A percentile compares a stretch with the other conserved stretches of the same genome.
phyloP scores from a whole-genome alignment of 2,888 invertebrate species.

The Cartodere bifasciata region DNA sequence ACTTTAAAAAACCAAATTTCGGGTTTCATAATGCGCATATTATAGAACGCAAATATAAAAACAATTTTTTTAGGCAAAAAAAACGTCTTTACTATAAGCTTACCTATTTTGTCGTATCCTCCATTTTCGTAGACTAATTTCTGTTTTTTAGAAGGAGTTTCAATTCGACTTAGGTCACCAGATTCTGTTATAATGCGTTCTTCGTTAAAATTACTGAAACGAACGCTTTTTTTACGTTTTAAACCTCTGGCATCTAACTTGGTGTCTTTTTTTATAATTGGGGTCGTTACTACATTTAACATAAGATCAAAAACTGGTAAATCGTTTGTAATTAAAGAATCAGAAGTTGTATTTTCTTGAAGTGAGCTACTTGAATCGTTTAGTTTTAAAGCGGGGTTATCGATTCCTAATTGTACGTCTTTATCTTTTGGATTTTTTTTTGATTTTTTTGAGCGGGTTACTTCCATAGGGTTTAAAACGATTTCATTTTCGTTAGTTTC shows the following conservation, averaged over 20 bases:
- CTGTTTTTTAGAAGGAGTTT: slow-evolving; percentile 11
- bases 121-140: slow-evolving; percentile 14
- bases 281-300: slow-evolving; percentile 22
- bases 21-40: too few species aligned
- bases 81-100: too few species aligned
- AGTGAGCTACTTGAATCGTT: background rate
- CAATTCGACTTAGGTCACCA: too few species aligned
- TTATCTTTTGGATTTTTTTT: slow-evolving; percentile 12
- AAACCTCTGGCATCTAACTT: slow-evolving; percentile 13
- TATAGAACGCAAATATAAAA: too few species aligned
- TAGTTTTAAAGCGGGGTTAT: slow-evolving; percentile 1
- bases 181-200: slow-evolving; percentile 21
- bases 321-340: too few species aligned
- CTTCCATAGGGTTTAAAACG: too few species aligned
- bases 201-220: slow-evolving; percentile 25
- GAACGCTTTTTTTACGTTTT: slow-evolving; percentile 17
- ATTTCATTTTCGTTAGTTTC: slow-evolving; percentile 1
- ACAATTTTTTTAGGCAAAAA: too few species aligned
- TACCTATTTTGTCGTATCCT: slow-evolving; percentile 11
- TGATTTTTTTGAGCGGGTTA: slow-evolving; percentile 16
- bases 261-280: slow-evolving; percentile 16
- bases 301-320: too few species aligned
- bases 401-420: slow-evolving; percentile 2
- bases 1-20: too few species aligned
- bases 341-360: background rate